Base-by-base conservation (phyloP, 2,888 invertebrate genomes). In the Ctenicera cuprea region DNA sequence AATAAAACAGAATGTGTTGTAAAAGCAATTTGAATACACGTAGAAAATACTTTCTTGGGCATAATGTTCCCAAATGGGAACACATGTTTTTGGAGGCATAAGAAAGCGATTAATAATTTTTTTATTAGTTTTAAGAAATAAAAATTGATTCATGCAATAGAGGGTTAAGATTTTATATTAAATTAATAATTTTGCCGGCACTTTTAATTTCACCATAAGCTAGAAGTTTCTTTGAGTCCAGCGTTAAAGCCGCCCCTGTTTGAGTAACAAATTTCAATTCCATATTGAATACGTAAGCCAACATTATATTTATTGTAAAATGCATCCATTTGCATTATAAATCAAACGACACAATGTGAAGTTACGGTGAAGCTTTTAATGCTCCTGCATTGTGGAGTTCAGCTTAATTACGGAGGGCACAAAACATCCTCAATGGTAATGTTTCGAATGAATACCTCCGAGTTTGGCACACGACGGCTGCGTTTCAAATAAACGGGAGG, bases 401-500 rank as follows among this genome's bases (percentile, higher is more conserved):
- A 4, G 68, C 63, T 73, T 73, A 73, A 73, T 73, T 73, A 63
- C 59, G 43, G 67, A 63, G 73, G 73, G 73, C 63, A 63, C 57
- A 63, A 54, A 72, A 45, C 59, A 54, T 62, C 22, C 57, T 68
- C 52, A 73, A 63, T 68, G 65, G 64, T 38, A 16, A 65, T 61
- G 61, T 61, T 69, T 59, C 68, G 67, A 73, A 68, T 73, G 63
- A 73, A 73, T 68, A 68, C 62, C 11, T 20, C 68, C 70, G 43
- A 43, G 48, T 52, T 62, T 66, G 70, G 74, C 74, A 74, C 74
- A 67, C 74, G 74, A 74, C 70, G 70, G 70, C 71, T 71, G 71
- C 69, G 59, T 70, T 74, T 66, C 63, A 74, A 71, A 71, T 74
- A 67, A 20, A 37, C 65, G 67, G 57, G 71, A 77, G 79, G 80